These are phyloP conservation scores for Octopus sinensis DNA, from an alignment of 1,140 invertebrate genomes.

Conservation along the genomic window DNA sequence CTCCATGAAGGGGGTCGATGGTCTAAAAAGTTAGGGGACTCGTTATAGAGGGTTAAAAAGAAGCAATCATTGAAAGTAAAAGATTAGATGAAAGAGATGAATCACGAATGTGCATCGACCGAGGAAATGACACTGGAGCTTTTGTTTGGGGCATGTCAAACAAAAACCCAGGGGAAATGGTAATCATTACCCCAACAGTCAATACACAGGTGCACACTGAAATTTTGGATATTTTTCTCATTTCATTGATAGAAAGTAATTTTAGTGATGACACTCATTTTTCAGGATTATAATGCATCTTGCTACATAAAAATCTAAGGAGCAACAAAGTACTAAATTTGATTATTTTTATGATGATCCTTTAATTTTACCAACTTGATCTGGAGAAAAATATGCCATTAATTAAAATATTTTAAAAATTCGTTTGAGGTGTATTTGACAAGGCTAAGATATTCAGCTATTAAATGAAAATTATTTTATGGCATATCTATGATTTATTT, in stretches of 20 bases:
- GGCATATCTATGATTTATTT: neutral
- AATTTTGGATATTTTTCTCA: neutral
- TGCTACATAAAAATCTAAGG: neutral
- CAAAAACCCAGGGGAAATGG: neutral
- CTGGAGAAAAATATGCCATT: neutral
- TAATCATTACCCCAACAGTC: neutral
- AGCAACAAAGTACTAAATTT: neutral
- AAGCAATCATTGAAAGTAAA: neutral
- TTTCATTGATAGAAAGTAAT: neutral
- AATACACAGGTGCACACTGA: neutral
- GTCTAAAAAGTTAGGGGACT: no score
- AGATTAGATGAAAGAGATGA: neutral
- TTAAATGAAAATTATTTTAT: neutral
- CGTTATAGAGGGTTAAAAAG: neutral
- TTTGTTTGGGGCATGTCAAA: neutral
- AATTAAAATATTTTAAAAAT: neutral
- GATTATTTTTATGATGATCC: neutral
- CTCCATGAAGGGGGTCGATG: no score
- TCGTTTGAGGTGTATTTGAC: neutral
- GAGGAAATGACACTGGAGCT: neutral
- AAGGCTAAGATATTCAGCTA: slow-evolving; percentile 3
- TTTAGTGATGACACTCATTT: neutral
- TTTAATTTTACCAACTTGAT: neutral
- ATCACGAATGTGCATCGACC: neutral
- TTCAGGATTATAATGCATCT: slow-evolving; percentile 5